Base-by-base conservation (phyloP, 2,797 vertebrate genomes). In the Myotis pilosus region DNA sequence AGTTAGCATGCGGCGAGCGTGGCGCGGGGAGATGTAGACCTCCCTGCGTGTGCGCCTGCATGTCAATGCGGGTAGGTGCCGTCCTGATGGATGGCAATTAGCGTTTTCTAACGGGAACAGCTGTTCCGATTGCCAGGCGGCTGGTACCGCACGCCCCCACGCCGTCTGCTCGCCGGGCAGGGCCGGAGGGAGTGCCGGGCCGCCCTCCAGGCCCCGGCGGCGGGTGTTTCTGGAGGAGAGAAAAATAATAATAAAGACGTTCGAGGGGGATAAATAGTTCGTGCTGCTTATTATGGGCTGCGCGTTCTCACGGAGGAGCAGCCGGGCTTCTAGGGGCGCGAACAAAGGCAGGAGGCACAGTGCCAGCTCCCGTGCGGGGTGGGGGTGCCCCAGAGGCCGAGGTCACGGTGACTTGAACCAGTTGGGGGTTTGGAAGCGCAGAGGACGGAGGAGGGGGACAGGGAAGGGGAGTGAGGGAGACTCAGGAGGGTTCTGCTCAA, bases 41-140 rank as follows among this genome's bases (percentile, higher is more conserved):
- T 84, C 96, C 97, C 71, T 94, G 97, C 95, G 94, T 96, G 87
- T 84, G 94, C 2, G 74, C 98, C 98, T 96, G 98, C 98, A 98
- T 98, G 98, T 98, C 98, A 99, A 98, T 99, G 98, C 98, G 98
- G 98, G 97, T 98, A 99, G 99, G 98, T 99, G 98, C 98, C 98
- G 98, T 98, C 98, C 98, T 99, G 99, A 99, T 98, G 99, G 99
- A 99, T 98, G 98, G 98, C 98, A 99, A 99, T 99, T 99, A 99
- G 99, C 99, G 99, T 99, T 98, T 98, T 98, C 98, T 99, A 99
- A 99, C 98, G 97, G 98, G 99, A 99, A 99, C 99, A 99, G 99
- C 98, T 99, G 99, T 99, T 99, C 98, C 93, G 97, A 98, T 98
- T 99, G 98, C 99, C 99, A 98, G 98, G 99, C 99, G 98, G 98